Evolutionary conservation across 2,888 invertebrate species (phyloP).

Genomic region (Plutella xylostella): DNA sequence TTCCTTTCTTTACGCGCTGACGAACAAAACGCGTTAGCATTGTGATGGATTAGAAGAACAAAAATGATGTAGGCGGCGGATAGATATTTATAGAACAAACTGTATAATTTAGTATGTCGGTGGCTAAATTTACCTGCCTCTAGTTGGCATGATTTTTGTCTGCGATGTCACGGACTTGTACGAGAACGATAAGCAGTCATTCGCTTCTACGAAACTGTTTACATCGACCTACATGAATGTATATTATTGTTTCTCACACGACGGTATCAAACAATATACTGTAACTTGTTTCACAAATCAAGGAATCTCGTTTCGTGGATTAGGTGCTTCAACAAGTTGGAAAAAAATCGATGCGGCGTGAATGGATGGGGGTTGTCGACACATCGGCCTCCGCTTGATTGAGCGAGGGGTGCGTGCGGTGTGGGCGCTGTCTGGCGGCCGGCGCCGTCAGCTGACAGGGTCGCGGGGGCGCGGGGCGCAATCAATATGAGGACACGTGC

Average conservation of each 20-base stretch:
- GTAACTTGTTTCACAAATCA: too few species aligned
- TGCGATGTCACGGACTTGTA: slow-evolving; percentile 39
- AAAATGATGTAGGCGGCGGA: neutral
- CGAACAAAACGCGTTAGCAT: too few species aligned
- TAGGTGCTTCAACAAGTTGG: too few species aligned
- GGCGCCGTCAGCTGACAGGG: neutral
- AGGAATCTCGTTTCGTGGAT: too few species aligned
- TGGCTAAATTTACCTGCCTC: slow-evolving; percentile 9
- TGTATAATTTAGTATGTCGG: neutral
- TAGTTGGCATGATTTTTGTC: slow-evolving; percentile 29
- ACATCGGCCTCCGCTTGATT: slow-evolving; percentile 17
- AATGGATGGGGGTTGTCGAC: too few species aligned
- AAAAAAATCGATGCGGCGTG: too few species aligned
- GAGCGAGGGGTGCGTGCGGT: slow-evolving; percentile 6
- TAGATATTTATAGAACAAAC: slow-evolving; percentile 1
- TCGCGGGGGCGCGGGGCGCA: slow-evolving; percentile 16
- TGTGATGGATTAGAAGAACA: too few species aligned
- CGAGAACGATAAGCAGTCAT: slow-evolving; percentile 52
- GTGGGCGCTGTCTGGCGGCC: slow-evolving; percentile 1
- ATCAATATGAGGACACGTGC: slow-evolving; percentile 34
- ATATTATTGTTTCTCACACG: too few species aligned
- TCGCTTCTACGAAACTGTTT: slow-evolving; percentile 21
- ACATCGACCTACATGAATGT: slow-evolving; percentile 7
- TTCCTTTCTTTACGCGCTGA: too few species aligned
- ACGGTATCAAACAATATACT: too few species aligned